Evolutionary conservation across 2,113 vertebrate genomes (phyloP), one percentile per base, ranked within the genome.

Genomic region (Tragulus kanchil): DNA sequence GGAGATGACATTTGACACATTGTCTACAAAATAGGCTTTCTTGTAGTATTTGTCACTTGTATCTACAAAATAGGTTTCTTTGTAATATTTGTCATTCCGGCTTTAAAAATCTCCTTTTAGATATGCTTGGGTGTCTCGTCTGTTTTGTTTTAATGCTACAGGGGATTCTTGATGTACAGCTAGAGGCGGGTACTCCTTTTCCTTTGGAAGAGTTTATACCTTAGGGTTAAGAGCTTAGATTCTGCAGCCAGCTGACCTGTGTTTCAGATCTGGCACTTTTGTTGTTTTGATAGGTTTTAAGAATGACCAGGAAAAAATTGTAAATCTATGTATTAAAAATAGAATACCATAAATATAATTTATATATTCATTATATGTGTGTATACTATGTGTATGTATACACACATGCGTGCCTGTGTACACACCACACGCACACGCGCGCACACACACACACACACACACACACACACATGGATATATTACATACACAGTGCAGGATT

Each of bases 111-210:
- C 54, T 86, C 61, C 78, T 93, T 90, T 78, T 48, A 79, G 69
- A 23, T 85, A 59, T 14, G 56, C 3, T 91, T 83, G 26, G 11
- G 13, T 31, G 45, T 91, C 79, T 62, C 36, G 26, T 88, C 79
- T 96, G 67, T 90, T 92, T 86, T 36, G 25, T 88, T 95, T 93
- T 85, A 93, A 94, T 5, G 88, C 45, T 25, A 58, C 25, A 92
- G 56, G 78, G 11, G 15, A 82, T 96, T 90, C 36, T 77, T 96
- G 50, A 82, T 88, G 17, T 28, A 23, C 17, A 96, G 65, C 15
- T 25, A 85, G 64, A 79, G 17, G 52, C 90, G 64, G 69, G 23
- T 95, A 50, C 59, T 69, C 58, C 56, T 85, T 81, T 58, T 77
- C 50, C 19, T 90, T 94, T 88, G 65, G 26, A 75, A 95, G 73